Evolutionary conservation across 2,888 invertebrate genomes (phyloP).

Genomic region (Exephanes ischioxanthus): DNA sequence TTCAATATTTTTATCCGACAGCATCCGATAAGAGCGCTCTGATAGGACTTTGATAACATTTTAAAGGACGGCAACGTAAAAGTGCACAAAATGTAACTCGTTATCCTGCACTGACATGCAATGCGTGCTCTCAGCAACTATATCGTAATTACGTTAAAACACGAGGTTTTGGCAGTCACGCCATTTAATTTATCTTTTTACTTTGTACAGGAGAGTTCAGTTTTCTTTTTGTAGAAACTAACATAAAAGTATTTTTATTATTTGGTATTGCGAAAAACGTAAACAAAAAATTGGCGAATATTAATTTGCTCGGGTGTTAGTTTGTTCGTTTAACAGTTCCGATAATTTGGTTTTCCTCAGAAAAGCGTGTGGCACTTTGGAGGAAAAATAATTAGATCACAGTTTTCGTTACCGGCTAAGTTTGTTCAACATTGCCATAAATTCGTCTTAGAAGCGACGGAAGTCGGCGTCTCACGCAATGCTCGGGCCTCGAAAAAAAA

Average conservation of each 20-base stretch:
- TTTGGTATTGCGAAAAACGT: neutral
- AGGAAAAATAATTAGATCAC: neutral
- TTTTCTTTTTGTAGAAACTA: neutral
- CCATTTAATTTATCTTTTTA: neutral
- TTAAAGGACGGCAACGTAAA: neutral
- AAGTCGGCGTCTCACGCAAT: constrained; percentile 14
- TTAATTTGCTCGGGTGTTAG: neutral
- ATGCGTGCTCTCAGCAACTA: neutral
- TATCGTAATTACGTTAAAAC: neutral
- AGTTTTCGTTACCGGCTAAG: neutral
- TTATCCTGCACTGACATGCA: neutral
- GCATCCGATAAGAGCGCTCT: neutral
- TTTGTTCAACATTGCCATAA: neutral
- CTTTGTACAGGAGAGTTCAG: neutral
- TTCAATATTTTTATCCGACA: neutral
- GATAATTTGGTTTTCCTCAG: too few species aligned
- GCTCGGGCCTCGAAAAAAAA: constrained; percentile 15
- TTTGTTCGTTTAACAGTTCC: neutral
- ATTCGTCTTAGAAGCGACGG: neutral
- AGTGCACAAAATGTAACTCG: neutral
- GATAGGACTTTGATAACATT: neutral
- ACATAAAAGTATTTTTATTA: neutral
- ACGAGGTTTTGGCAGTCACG: neutral
- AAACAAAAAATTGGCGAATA: neutral
- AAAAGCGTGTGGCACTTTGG: too few species aligned